These are phyloP conservation scores for Antidorcas marsupialis DNA, from an alignment of 2,113 vertebrate genomes.

Conservation along the genomic window DNA sequence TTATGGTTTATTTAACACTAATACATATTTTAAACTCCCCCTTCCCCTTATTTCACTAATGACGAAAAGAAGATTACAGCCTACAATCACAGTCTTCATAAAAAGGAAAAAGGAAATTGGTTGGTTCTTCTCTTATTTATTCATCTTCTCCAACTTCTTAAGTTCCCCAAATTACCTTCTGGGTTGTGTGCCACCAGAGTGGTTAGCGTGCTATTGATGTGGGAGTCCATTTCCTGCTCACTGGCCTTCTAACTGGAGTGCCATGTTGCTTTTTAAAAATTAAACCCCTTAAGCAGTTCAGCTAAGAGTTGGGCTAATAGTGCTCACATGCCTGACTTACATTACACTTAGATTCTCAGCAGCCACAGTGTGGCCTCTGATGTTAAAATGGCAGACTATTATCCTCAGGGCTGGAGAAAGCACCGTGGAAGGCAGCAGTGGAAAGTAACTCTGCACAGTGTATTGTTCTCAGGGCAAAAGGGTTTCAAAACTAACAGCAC, in stretches of 20 bases:
- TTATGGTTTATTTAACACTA: conserved; percentile 43
- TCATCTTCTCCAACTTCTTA: conserved; percentile 52
- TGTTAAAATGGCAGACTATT: conserved; percentile 35
- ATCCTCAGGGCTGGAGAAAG: background rate
- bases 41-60: conserved; percentile 31
- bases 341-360: background rate
- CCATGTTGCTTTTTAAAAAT: conserved; percentile 44
- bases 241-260: conserved; percentile 11
- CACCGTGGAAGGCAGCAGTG: background rate
- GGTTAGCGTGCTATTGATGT: conserved; percentile 55
- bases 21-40: conserved; percentile 21
- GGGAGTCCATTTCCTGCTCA: conserved; percentile 50
- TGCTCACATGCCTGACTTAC: background rate
- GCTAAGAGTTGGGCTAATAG: background rate
- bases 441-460: conserved; percentile 10
- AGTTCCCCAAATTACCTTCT: conserved; percentile 54
- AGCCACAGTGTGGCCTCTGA: background rate
- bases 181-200: conserved; percentile 30
- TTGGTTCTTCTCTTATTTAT: conserved; percentile 56
- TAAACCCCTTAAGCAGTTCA: conserved; percentile 14
- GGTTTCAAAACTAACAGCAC: conserved; percentile 43
- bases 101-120: conserved; percentile 61
- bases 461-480: conserved; percentile 36
- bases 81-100: conserved; percentile 43
- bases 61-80: conserved; percentile 48